A percentile compares a stretch with the other conserved stretches of the same genome.
Evolutionary conservation across 2,113 vertebrate species (phyloP).

Genomic region (Archocentrus centrarchus): DNA sequence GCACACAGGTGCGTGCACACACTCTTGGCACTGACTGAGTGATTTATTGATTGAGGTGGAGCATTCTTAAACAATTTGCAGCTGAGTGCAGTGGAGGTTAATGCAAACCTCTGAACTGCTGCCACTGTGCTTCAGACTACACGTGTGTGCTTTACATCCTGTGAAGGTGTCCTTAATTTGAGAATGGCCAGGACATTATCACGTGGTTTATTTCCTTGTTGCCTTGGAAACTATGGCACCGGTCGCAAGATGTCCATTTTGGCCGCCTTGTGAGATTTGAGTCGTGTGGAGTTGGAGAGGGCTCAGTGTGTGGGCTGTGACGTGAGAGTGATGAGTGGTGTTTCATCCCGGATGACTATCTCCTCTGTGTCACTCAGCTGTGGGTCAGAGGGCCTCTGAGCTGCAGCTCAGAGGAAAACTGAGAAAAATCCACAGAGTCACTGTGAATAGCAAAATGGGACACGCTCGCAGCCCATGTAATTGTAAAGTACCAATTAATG

Average conservation of each 20-base stretch:
- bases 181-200: constrained; percentile 34
- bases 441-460: constrained; percentile 47
- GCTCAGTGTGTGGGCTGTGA: constrained; percentile 48
- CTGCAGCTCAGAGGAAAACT: constrained; percentile 15
- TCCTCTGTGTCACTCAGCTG: constrained; percentile 61
- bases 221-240: constrained; percentile 47
- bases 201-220: constrained; percentile 51
- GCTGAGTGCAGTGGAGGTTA: constrained; percentile 56
- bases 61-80: constrained; percentile 56
- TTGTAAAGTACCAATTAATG: constrained; percentile 49
- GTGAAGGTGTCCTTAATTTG: constrained; percentile 70
- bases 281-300: not conserved
- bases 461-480: constrained; percentile 38
- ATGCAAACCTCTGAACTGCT: constrained; percentile 41
- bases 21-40: constrained; percentile 23
- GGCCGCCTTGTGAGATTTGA: constrained; percentile 27
- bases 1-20: constrained; percentile 5
- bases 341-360: constrained; percentile 62
- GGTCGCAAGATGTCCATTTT: constrained; percentile 54
- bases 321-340: constrained; percentile 50
- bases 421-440: constrained; percentile 40
- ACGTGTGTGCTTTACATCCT: constrained; percentile 28
- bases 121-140: constrained; percentile 3
- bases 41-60: constrained; percentile 63
- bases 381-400: constrained; percentile 50